A percentile compares a stretch with the other conserved stretches of the same genome.
These are phyloP conservation scores for Geotrypetes seraphini DNA, from an alignment of 2,797 vertebrate genomes.

Conservation along the genomic window DNA sequence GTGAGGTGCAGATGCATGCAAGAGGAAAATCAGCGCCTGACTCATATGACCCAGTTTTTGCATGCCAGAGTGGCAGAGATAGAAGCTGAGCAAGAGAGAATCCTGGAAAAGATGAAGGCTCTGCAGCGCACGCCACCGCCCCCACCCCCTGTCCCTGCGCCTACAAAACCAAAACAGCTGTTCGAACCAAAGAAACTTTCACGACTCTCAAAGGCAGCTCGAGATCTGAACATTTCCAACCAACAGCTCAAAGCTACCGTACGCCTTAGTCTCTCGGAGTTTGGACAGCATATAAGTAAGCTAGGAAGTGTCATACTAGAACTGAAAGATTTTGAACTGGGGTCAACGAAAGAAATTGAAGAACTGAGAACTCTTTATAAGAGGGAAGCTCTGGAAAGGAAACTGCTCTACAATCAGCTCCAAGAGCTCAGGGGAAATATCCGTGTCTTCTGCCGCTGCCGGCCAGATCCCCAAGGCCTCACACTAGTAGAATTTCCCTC, in stretches of 20 bases:
- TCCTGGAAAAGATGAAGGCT: slow-evolving; percentile 29
- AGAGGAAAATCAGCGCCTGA: slow-evolving; percentile 28
- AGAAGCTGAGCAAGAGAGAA: slow-evolving; percentile 36
- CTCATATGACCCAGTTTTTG: slow-evolving; percentile 25
- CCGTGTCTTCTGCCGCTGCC: slow-evolving; percentile 46
- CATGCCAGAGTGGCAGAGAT: slow-evolving; percentile 38
- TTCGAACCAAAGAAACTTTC: background rate
- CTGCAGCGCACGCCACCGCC: slow-evolving; percentile 14
- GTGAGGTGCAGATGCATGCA: slow-evolving; percentile 37
- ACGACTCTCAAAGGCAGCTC: slow-evolving; percentile 20
- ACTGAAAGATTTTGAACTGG: slow-evolving; percentile 12
- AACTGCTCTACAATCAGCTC: slow-evolving; percentile 42
- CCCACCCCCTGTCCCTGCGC: too few species aligned
- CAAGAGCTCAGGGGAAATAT: slow-evolving; percentile 52
- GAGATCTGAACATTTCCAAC: slow-evolving; percentile 33
- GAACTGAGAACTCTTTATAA: slow-evolving; percentile 39
- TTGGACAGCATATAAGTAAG: slow-evolving; percentile 27
- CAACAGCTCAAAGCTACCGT: slow-evolving; percentile 33
- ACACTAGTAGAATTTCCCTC: slow-evolving; percentile 29
- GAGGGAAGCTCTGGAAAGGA: slow-evolving; percentile 41
- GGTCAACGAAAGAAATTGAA: slow-evolving; percentile 14
- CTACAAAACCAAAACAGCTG: background rate
- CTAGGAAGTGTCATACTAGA: slow-evolving; percentile 7
- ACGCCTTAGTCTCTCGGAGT: slow-evolving; percentile 17
- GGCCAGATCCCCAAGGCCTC: slow-evolving; percentile 9